Base-by-base conservation (phyloP, 2,888 invertebrate species). In the Lepidonotus clava region DNA sequence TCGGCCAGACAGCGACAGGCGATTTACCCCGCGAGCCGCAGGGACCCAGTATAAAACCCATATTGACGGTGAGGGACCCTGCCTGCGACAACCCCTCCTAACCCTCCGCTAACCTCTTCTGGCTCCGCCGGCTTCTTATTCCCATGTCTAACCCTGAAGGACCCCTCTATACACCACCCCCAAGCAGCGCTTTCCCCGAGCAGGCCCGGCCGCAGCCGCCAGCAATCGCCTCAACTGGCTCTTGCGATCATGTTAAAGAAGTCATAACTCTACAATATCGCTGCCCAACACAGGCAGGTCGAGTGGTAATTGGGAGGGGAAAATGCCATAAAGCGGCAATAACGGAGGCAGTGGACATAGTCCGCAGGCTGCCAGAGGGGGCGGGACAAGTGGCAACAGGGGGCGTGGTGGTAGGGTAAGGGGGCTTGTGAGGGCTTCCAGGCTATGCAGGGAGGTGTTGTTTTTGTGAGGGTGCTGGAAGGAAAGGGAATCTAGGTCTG, bases 241-340 rank as follows among this genome's bases (percentile, higher is more conserved):
- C 28, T 61, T 61, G 28, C 61, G 61, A 61, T 61, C 61, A 32
- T 32, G 61, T 61, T 61, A 61, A 61, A 61, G 61, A 61, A 61
- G 61, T 61, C 61, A 61, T 61, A 61, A 61, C 61, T 61, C 61
- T 61, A 24, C 61, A 61, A 61, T 61, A 61, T 61, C 28, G 28
- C 61, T 28, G 61, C 28, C 28, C 28, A 61, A 61, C 61, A 61
- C 61, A 28, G 61, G 28, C 28, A 28, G 28, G 24, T 11, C 11
- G 61, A 61, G 61, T 61, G 61, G 61, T 61, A 61, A 61, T 61
- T 61, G 61, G 61, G 28, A 61, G 24, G 61, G 61, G 28, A 61
- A 61, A 61, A 61, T 61, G 61, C 61, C 61, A 61, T 61, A 61
- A 61, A 61, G 24, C 61, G 21, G 28, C 61, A 61, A 61, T 61